Conservation (phyloP, 1,140 invertebrate genomes). For the honey bee (Apis mellifera) region Amel_HAv3.1 CM009934.2:10620001-10620500, state of each 20-base stretch:
- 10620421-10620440: not conserved
- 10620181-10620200: constrained; percentile 53
- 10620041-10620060: not conserved
- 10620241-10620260: too few relatives aligned
- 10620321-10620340: not conserved
- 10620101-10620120: not conserved
- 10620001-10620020: not conserved
- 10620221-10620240: not conserved
- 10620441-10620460: not conserved
- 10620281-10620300: not conserved
- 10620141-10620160: constrained; percentile 43
- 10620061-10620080: not conserved
- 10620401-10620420: constrained; percentile 5
- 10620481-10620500: too few relatives aligned
- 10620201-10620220: constrained; percentile 34
- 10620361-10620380: not conserved
- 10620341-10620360: not conserved
- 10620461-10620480: not conserved
- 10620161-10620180: constrained; percentile 42
- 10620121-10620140: constrained; percentile 16
- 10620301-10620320: not conserved
- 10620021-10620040: not conserved
- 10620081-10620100: too few relatives aligned
- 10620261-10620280: not conserved
- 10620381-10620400: not conserved